phyloP scores from a whole-genome alignment of 2,797 vertebrate species.

The Enteromius anoplus region DNA sequence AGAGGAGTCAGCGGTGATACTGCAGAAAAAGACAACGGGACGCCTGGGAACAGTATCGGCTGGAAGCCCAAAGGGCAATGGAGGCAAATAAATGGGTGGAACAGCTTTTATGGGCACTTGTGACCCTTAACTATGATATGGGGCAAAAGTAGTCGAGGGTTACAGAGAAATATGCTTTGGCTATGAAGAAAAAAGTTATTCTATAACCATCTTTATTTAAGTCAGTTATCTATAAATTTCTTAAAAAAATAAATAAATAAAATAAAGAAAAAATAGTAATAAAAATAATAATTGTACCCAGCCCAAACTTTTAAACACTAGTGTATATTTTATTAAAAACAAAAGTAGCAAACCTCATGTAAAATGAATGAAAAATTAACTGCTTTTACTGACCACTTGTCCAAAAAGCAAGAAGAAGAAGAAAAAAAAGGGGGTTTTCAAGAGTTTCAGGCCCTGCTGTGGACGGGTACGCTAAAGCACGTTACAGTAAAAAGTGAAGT shows the following conservation, averaged over 20 bases:
- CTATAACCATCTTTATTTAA: not conserved
- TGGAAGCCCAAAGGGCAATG: slow-evolving; percentile 42
- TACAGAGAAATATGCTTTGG: slow-evolving; percentile 3
- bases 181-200: not conserved
- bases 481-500: slow-evolving; percentile 26
- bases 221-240: not conserved
- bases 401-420: not conserved
- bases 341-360: too few relatives aligned
- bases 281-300: not conserved
- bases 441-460: not conserved
- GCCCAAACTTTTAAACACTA: not conserved
- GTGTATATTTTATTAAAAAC: not conserved
- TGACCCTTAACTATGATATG: slow-evolving; percentile 37
- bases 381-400: not conserved
- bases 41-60: slow-evolving; percentile 27
- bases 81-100: slow-evolving; percentile 39
- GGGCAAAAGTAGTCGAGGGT: not conserved
- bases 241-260: not conserved
- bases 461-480: not conserved
- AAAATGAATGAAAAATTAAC: not conserved
- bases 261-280: not conserved
- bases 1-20: slow-evolving; percentile 46
- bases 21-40: slow-evolving; percentile 39
- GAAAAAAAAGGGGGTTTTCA: not conserved
- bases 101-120: slow-evolving; percentile 28